Evolutionary conservation across 1,140 invertebrate genomes (phyloP).

Genomic region (Andrena cerasifolii): DNA sequence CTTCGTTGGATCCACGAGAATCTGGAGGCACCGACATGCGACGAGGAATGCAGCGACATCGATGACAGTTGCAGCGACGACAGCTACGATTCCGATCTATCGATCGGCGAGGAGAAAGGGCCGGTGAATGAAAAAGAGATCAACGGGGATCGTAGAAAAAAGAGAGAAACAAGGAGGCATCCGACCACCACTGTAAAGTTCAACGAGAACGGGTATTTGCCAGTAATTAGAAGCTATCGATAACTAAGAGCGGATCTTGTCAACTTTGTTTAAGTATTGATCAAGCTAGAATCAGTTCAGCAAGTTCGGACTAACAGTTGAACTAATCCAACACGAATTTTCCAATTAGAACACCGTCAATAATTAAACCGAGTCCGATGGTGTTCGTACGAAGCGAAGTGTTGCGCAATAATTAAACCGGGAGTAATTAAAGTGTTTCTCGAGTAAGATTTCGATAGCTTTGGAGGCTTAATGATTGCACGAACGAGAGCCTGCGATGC

Average conservation of each 20-base stretch:
- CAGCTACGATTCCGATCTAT: constrained; percentile 76
- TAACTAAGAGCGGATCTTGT: constrained; percentile 10
- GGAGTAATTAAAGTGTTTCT: background rate
- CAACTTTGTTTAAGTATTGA: constrained; percentile 3
- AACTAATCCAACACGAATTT: background rate
- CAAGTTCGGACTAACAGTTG: background rate
- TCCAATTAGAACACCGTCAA: constrained; percentile 1
- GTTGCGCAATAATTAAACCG: background rate
- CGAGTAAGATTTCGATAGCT: background rate
- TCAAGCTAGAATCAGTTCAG: background rate
- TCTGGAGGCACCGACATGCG: constrained; percentile 74
- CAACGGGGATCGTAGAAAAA: constrained; percentile 40
- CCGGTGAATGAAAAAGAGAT: constrained; percentile 47
- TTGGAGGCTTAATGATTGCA: background rate
- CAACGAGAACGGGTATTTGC: constrained; percentile 66
- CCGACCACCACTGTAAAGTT: constrained; percentile 67
- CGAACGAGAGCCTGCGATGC: no score
- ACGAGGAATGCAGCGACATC: constrained; percentile 79
- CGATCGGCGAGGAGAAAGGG: constrained; percentile 52
- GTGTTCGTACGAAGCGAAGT: background rate
- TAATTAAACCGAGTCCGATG: background rate
- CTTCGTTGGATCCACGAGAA: constrained; percentile 79
- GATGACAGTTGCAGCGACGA: constrained; percentile 78
- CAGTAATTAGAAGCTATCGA: constrained; percentile 38
- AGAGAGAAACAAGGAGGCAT: constrained; percentile 61